Evolutionary conservation across 2,113 vertebrate species (phyloP), one percentile per base, ranked within the genome.

Genomic region (Sphaerodactylus townsendi): DNA sequence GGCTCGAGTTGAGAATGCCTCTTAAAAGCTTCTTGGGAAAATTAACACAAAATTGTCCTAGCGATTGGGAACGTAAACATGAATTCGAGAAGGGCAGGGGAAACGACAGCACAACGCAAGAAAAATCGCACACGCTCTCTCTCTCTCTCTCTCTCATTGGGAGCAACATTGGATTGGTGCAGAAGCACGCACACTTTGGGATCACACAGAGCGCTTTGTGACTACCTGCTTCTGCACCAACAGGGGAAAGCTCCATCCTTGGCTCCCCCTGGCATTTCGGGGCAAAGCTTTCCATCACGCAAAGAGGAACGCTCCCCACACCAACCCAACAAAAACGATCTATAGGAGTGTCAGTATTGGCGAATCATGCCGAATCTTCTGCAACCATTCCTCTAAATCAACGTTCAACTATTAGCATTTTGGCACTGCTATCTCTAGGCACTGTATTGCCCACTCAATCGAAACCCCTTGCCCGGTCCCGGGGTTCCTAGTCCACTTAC

Each of bases 401-500:
- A 5, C 65, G 8, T 35, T 37, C 35, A 30, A 4, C 59, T 23
- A 33, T 59, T 14, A 62, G 59, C 59, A 39, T 50, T 17, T 5
- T 2, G 48, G 48, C 37, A 13, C n/a, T 15, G 11, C 65, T 62
- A 6, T 25, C 21, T 28, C 56, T n/a, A n/a, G n/a, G n/a, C n/a
- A n/a, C n/a, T n/a, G n/a, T n/a, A 23, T 3, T 25, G 59, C 23
- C 59, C 59, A 28, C 59, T 25, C 23, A 62, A 28, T 62, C 59
- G 53, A 23, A 62, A 62, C 7, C 23, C 56, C 19, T 59, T 21
- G 5, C 21, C 59, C 59, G 9, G 59, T 25, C 23, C 59, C 25
- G 2, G 59, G 25, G 25, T 62, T 28, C 59, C 59, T 25, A 23
- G 17, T 15, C 2, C 5, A 95, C 98, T 97, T 94, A 99, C 98